These are phyloP conservation scores for Danionella dracula DNA, from an alignment of 2,797 vertebrate genomes.

Conservation along the genomic window DNA sequence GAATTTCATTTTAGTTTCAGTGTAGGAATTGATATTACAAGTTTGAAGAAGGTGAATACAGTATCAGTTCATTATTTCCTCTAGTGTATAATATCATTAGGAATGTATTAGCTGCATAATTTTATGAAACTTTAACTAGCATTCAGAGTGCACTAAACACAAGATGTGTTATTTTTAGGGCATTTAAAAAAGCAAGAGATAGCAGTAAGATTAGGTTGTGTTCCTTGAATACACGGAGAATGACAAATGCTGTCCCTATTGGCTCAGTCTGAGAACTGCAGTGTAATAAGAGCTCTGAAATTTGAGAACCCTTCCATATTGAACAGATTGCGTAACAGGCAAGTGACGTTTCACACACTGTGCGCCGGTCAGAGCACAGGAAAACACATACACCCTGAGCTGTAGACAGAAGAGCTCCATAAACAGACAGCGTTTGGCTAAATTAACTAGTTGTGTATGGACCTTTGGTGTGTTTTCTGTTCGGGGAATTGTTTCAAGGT, in stretches of 20 bases:
- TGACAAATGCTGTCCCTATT: constrained; percentile 37
- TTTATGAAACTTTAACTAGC: no score
- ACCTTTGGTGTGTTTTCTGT: background rate
- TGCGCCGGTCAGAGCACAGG: background rate
- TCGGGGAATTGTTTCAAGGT: constrained; percentile 51
- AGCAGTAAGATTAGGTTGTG: background rate
- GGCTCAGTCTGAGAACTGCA: constrained; percentile 28
- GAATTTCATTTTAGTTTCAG: no score
- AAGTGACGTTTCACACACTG: constrained; percentile 47
- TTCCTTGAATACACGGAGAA: background rate
- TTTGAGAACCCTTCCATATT: constrained; percentile 25
- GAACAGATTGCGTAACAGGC: constrained; percentile 64
- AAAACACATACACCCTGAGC: constrained; percentile 19
- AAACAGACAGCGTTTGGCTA: background rate
- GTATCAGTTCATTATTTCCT: no score
- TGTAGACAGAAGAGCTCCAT: constrained; percentile 4
- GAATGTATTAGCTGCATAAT: no score
- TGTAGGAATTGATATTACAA: no score
- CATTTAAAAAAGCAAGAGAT: background rate
- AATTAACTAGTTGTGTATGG: background rate
- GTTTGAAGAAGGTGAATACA: no score
- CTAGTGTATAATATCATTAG: no score
- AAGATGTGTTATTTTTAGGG: no score
- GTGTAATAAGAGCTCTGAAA: constrained; percentile 34
- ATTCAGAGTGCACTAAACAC: no score